phyloP scores from a whole-genome alignment of 2,888 invertebrate genomes.

The Thereva unica region DNA sequence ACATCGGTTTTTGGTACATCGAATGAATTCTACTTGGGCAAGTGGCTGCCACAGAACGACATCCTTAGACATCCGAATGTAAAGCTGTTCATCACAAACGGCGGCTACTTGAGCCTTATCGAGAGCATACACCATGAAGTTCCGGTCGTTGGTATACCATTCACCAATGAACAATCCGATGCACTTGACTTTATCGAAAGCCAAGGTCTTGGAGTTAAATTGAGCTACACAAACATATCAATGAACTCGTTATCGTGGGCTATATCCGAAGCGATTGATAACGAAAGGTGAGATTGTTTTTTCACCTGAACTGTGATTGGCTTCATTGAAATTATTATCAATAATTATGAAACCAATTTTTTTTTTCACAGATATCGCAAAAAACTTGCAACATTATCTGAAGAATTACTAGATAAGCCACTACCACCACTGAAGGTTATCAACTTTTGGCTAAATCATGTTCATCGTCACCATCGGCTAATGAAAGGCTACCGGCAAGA shows the following conservation, averaged over 20 bases:
- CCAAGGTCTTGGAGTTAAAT: conserved; percentile 36
- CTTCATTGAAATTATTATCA: not conserved
- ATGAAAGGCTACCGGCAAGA: not conserved
- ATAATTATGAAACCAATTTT: not conserved
- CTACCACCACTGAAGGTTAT: conserved; percentile 30
- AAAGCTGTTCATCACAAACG: conserved; percentile 39
- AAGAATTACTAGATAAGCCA: conserved; percentile 19
- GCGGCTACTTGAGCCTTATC: conserved; percentile 38
- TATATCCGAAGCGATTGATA: conserved; percentile 25
- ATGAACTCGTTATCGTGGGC: conserved; percentile 26
- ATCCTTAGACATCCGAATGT: conserved; percentile 39
- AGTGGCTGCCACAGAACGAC: conserved; percentile 40
- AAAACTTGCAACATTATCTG: conserved; percentile 21
- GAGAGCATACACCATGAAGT: conserved; percentile 40
- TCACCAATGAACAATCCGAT: conserved; percentile 28
- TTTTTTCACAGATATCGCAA: conserved; percentile 23
- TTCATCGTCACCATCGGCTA: conserved; percentile 18
- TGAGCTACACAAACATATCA: conserved; percentile 30
- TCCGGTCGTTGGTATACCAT: conserved; percentile 40
- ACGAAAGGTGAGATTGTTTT: conserved; percentile 25
- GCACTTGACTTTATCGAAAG: conserved; percentile 16
- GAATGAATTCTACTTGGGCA: conserved; percentile 29
- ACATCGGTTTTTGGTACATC: conserved; percentile 17
- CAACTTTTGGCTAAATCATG: conserved; percentile 32
- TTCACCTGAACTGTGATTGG: not conserved